phyloP scores from a whole-genome alignment of 2,888 invertebrate genomes.

The Tromatobia lineatoria region DNA sequence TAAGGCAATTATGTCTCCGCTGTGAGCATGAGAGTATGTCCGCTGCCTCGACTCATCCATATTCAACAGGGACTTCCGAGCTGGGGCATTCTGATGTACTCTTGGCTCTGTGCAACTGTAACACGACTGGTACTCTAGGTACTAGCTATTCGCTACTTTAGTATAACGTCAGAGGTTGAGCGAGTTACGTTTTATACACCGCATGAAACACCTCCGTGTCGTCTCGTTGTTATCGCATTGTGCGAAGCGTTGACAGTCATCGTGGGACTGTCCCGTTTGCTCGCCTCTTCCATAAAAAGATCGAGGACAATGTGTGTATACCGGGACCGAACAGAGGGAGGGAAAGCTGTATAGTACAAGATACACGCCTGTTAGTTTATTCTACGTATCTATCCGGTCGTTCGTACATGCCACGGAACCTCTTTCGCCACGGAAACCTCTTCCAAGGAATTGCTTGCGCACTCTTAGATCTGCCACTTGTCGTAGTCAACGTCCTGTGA shows the following conservation, averaged over 20 bases:
- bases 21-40: constrained; percentile 85
- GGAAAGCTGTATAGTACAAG: not conserved
- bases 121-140: constrained; percentile 22
- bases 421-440: constrained; percentile 37
- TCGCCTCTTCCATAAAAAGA: constrained; percentile 71
- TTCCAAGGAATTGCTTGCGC: constrained; percentile 42
- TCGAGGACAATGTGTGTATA: constrained; percentile 75
- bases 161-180: not conserved
- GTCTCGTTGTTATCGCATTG: constrained; percentile 56
- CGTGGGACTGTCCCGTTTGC: constrained; percentile 78
- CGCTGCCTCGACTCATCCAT: constrained; percentile 84
- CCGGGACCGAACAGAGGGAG: constrained; percentile 30
- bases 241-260: constrained; percentile 72
- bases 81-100: constrained; percentile 32
- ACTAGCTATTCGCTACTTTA: constrained; percentile 15
- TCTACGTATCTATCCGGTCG: constrained; percentile 52
- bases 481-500: constrained; percentile 59
- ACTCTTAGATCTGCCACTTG: constrained; percentile 38
- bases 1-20: constrained; percentile 85
- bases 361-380: constrained; percentile 25
- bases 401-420: constrained; percentile 25
- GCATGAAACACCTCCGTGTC: constrained; percentile 23
- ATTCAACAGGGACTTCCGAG: constrained; percentile 78
- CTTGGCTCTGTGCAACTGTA: constrained; percentile 8
- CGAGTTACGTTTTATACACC: constrained; percentile 36